A percentile compares a stretch with the other conserved stretches of the same genome.
Evolutionary conservation across 2,113 vertebrate species (phyloP).

Genomic region (Cephalopholis sonnerati): DNA sequence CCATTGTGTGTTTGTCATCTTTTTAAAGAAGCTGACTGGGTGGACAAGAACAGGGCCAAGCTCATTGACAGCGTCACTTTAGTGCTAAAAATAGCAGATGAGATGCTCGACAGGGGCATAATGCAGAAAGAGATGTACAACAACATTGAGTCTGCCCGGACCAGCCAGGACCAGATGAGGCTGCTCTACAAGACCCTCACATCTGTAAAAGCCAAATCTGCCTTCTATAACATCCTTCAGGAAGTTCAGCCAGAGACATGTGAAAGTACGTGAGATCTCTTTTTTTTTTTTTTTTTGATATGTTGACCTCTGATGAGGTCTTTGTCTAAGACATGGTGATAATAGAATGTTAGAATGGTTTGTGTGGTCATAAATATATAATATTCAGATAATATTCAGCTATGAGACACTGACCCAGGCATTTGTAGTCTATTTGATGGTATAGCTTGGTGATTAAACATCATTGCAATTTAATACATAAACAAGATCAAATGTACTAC

Average conservation of each 20-base stretch:
- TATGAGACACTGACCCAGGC: neutral
- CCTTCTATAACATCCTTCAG: conserved; percentile 35
- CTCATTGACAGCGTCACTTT: conserved; percentile 36
- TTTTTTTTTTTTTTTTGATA: neutral
- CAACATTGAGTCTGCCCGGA: neutral
- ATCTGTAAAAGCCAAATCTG: conserved; percentile 11
- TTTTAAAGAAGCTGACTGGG: conserved; percentile 40
- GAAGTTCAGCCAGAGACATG: conserved; percentile 10
- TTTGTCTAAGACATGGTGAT: neutral
- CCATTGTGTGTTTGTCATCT: neutral
- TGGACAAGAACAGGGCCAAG: conserved; percentile 35
- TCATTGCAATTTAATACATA: neutral
- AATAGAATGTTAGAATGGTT: neutral
- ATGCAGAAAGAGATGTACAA: conserved; percentile 32
- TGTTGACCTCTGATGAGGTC: neutral
- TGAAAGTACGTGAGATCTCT: conserved; percentile 25
- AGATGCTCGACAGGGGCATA: neutral
- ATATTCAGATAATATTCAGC: neutral
- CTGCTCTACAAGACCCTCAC: conserved; percentile 11
- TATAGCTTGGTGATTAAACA: neutral
- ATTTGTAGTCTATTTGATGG: neutral
- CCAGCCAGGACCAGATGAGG: conserved; percentile 54
- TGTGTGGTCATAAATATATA: neutral
- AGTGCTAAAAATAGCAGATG: conserved; percentile 42
- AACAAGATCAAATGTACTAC: neutral